Base-by-base conservation (phyloP, 1,140 invertebrate genomes). In the Pogonomyrmex californicus region DNA sequence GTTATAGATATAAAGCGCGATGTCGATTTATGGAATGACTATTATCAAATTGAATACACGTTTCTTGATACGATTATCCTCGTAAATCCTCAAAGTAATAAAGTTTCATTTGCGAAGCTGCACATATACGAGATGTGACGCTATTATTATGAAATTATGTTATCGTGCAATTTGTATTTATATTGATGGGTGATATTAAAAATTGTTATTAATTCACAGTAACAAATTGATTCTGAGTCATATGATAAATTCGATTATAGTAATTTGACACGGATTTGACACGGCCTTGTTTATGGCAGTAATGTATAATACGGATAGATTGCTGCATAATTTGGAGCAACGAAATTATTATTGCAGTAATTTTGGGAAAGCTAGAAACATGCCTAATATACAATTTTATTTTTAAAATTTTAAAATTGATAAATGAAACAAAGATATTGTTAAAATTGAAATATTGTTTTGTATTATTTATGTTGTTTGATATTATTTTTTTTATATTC, bases 261-360 rank as follows among this genome's bases (percentile, higher is more conserved):
- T 44, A 23, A n/a, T 41, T 44, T 76, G 54, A 41, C 30, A 76
- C n/a, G 66, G 33, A 7, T 87, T 23, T 23, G 23, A 36, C 38
- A 23, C 49, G 54, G 66, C 54, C 47, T 86, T 65, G 65, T 44
- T 60, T 86, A 68, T 85, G 70, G 65, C 65, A 90, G 77, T 88
- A 82, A 85, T 51, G 54, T 82, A 71, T 63, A 70, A 56, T 9
- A 79, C 58, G 63, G 85, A 14, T 36, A 54, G 30, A 33, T 75
- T 41, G 68, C 56, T 44, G 23, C 60, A 66, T 47, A 87, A 49
- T 33, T 85, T 87, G 85, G 73, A 92, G 86, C 87, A 92, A 91
- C 75, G 56, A 85, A 91, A 86, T 85, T 87, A 82, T 60, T 36
- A 47, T 30, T 17, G 33, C 36, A 60, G 4, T 36, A 62, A 56